phyloP scores from a whole-genome alignment of 2,797 vertebrate species.

The Furcifer pardalis region DNA sequence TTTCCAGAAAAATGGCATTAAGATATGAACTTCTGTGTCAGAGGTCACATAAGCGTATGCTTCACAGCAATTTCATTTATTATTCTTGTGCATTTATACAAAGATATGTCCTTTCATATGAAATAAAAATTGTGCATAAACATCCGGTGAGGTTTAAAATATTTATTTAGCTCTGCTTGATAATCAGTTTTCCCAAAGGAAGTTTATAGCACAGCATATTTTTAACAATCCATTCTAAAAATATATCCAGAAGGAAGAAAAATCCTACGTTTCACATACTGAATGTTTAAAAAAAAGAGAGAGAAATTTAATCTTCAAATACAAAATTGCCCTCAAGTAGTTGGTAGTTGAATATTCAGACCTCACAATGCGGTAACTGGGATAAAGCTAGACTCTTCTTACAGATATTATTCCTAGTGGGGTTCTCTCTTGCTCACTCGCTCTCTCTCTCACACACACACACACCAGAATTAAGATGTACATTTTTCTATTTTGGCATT shows the following conservation, averaged over 20 bases:
- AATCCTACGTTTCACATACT: not conserved
- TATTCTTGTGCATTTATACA: slow-evolving; percentile 17
- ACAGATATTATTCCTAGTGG: slow-evolving; percentile 3
- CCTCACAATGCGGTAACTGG: not conserved
- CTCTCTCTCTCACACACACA: too few species aligned
- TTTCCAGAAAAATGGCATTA: slow-evolving; percentile 10
- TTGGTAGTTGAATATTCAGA: slow-evolving; percentile 26
- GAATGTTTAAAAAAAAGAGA: slow-evolving; percentile 20
- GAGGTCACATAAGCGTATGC: not conserved
- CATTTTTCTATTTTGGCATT: slow-evolving; percentile 11
- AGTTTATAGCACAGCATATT: slow-evolving; percentile 31
- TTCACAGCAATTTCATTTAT: not conserved
- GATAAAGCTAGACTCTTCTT: slow-evolving; percentile 4
- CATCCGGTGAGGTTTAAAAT: slow-evolving; percentile 31
- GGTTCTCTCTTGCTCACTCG: not conserved
- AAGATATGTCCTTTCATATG: slow-evolving; percentile 11
- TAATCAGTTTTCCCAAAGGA: slow-evolving; percentile 20
- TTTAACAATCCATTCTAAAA: slow-evolving; percentile 38
- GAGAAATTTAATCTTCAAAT: slow-evolving; percentile 31
- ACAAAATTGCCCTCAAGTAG: slow-evolving; percentile 9
- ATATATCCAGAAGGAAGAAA: not conserved
- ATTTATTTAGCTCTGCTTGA: slow-evolving; percentile 30
- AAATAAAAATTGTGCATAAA: slow-evolving; percentile 31
- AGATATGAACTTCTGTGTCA: not conserved
- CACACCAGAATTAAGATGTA: not conserved